Conservation (phyloP, 2,797 vertebrate genomes). For the Mionectes olivaceus region DNA sequence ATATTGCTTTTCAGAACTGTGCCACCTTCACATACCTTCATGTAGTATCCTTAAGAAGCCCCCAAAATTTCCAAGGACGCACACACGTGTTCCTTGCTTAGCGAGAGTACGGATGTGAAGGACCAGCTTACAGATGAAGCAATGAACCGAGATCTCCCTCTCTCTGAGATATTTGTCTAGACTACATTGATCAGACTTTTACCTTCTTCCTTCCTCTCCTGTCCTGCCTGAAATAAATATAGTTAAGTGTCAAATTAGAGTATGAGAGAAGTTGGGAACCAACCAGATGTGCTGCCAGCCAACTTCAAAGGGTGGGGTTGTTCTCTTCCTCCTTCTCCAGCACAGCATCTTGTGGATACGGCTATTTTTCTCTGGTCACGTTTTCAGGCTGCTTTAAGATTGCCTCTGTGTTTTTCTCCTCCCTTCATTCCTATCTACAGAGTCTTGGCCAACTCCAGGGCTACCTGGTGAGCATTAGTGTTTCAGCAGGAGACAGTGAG, state of each 20-base stretch:
- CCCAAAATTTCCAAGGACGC: not conserved
- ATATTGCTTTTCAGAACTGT: not conserved
- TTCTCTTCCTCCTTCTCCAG: not conserved
- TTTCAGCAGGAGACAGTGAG: not conserved
- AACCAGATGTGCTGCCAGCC: not conserved
- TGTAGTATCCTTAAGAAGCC: not conserved
- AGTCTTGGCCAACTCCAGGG: not conserved
- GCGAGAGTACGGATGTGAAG: not conserved
- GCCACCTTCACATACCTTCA: not conserved
- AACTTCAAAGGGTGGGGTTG: not conserved
- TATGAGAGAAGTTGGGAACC: not conserved
- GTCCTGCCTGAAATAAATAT: not conserved
- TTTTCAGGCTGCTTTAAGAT: not conserved
- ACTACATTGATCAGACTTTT: not conserved
- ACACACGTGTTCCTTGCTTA: not conserved
- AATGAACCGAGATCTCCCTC: not conserved
- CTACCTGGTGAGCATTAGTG: not conserved
- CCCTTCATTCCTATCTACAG: not conserved
- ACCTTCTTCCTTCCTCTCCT: not conserved
- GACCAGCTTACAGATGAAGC: not conserved
- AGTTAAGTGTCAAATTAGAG: not conserved
- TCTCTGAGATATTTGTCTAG: not conserved
- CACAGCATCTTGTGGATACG: not conserved
- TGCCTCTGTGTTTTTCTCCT: not conserved
- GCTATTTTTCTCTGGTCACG: constrained; percentile 22